These are phyloP conservation scores for Ophioderma brevispina DNA, from an alignment of 35 echinoderm and acorn worm species.

Conservation along the genomic window DNA sequence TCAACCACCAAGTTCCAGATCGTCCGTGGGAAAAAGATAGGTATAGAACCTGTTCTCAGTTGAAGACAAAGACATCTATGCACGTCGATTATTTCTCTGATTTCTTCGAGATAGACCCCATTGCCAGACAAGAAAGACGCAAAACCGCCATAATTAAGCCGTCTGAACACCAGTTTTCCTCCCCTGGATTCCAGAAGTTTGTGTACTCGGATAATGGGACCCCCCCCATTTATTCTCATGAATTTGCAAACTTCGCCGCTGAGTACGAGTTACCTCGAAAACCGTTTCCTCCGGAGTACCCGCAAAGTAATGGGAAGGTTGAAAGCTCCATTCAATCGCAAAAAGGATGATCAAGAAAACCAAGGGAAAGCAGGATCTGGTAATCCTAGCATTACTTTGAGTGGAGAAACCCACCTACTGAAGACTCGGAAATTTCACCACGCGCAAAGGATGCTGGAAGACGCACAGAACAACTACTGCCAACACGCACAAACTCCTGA, in stretches of 20 bases:
- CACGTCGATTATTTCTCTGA: constrained; percentile 66
- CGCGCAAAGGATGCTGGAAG: constrained; percentile 45
- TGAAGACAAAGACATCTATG: constrained; percentile 53
- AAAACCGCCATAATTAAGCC: constrained; percentile 14
- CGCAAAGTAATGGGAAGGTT: constrained; percentile 76
- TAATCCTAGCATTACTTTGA: constrained; percentile 40
- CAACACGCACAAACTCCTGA: constrained; percentile 34
- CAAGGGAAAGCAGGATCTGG: constrained; percentile 38
- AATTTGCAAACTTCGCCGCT: constrained; percentile 55
- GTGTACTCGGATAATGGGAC: constrained; percentile 74
- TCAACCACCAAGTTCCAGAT: constrained; percentile 40
- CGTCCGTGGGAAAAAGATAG: constrained; percentile 70
- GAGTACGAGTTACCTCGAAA: constrained; percentile 54
- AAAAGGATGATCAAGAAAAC: constrained; percentile 55
- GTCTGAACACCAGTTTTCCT: constrained; percentile 56
- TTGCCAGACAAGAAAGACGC: constrained; percentile 25
- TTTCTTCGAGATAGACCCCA: constrained; percentile 47
- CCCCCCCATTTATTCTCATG: constrained; percentile 59
- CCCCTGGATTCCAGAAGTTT: constrained; percentile 44
- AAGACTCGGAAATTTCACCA: constrained; percentile 41
- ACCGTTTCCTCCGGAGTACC: constrained; percentile 40
- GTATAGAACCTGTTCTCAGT: constrained; percentile 55
- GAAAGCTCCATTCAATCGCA: constrained; percentile 43
- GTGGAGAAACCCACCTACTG: constrained; percentile 73
- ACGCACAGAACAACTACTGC: constrained; percentile 43